A percentile compares a stretch with the other conserved stretches of the same genome.
Conservation (phyloP, 2,797 vertebrate species). For the Pitangus sulphuratus region DNA sequence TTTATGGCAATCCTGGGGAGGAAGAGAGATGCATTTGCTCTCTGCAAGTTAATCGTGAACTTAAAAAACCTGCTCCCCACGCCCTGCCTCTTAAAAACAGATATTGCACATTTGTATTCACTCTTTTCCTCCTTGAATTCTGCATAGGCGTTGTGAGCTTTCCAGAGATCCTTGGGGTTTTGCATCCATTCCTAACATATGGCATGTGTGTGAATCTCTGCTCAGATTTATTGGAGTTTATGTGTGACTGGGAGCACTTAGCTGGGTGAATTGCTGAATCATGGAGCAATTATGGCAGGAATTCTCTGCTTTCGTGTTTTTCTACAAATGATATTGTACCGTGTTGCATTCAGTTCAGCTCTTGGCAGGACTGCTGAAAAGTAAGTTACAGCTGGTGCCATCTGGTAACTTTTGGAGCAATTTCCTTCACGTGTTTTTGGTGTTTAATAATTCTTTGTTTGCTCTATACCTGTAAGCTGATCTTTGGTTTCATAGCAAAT, state of each 20-base stretch:
- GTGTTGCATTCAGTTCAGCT: background rate
- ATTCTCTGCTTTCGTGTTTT: constrained; percentile 28
- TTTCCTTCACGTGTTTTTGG: background rate
- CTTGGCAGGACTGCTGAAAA: constrained; percentile 29
- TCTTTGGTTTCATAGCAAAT: background rate
- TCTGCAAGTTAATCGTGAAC: constrained; percentile 4
- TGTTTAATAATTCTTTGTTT: constrained; percentile 2
- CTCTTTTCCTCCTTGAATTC: background rate
- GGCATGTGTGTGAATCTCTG: constrained; percentile 54
- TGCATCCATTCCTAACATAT: constrained; percentile 70
- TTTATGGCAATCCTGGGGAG: constrained; percentile 8
- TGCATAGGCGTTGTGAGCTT: background rate
- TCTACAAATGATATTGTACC: constrained; percentile 38
- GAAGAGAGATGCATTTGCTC: background rate
- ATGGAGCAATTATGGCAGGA: constrained; percentile 60
- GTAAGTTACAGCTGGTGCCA: constrained; percentile 53
- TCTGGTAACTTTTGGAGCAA: constrained; percentile 50
- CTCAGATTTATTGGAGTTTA: constrained; percentile 62
- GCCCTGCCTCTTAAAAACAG: constrained; percentile 30
- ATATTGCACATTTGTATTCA: constrained; percentile 42
- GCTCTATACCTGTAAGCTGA: background rate
- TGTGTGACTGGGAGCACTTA: constrained; percentile 70
- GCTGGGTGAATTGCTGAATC: constrained; percentile 69
- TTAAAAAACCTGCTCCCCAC: constrained; percentile 24
- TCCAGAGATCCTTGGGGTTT: constrained; percentile 29